Evolutionary conservation across 2,888 invertebrate genomes (phyloP).

Genomic region (Pedicia rivosa): DNA sequence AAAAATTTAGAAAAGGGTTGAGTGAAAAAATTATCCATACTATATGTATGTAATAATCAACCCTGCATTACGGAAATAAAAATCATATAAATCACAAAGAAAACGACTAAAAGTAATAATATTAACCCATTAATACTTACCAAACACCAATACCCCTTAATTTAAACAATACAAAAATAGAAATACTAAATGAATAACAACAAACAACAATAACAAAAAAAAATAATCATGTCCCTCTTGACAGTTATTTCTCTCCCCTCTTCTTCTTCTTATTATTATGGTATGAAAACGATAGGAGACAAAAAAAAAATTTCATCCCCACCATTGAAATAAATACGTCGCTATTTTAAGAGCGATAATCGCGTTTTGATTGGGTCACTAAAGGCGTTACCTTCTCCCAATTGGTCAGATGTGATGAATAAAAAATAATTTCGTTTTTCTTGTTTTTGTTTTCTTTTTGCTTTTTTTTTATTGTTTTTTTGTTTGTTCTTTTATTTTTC

Average conservation of each 20-base stretch:
- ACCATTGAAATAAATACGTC: background rate
- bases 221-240: background rate
- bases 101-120: background rate
- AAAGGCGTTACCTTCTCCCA: slow-evolving; percentile 11
- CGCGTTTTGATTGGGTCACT: slow-evolving; percentile 11
- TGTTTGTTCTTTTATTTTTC: background rate
- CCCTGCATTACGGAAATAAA: too few species aligned
- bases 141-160: background rate
- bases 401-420: slow-evolving; percentile 8
- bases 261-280: background rate
- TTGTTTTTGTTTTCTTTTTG: background rate
- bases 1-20: too few species aligned
- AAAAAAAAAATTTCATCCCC: slow-evolving; percentile 1
- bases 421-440: background rate
- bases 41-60: too few species aligned
- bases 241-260: slow-evolving; percentile 1
- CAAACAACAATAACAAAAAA: background rate
- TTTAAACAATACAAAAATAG: too few species aligned
- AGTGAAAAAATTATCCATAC: too few species aligned
- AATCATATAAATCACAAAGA: too few species aligned
- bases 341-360: slow-evolving; percentile 10
- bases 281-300: too few species aligned
- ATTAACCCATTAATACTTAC: too few species aligned
- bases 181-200: too few species aligned
- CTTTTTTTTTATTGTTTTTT: background rate